Conservation (phyloP, 1,140 invertebrate genomes). For the Drepana arcuata region DNA sequence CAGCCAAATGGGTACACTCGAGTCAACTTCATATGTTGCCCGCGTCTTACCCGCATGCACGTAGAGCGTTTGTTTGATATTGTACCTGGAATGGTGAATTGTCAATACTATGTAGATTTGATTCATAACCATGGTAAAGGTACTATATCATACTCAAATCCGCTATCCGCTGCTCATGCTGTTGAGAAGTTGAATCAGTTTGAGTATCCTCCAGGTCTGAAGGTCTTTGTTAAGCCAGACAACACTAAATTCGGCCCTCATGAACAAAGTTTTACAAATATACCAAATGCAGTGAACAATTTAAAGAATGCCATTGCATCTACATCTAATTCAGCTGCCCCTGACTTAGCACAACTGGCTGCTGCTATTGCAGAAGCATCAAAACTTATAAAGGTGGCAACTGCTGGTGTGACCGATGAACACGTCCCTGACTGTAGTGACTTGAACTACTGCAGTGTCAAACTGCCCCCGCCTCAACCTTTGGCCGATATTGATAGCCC, state of each 20-base stretch:
- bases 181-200: constrained; percentile 44
- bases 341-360: constrained; percentile 43
- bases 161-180: constrained; percentile 44
- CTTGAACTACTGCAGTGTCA: constrained; percentile 72
- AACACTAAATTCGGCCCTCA: constrained; percentile 7
- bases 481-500: constrained; percentile 74
- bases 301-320: constrained; percentile 34
- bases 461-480: constrained; percentile 80
- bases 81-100: constrained; percentile 38
- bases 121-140: constrained; percentile 34
- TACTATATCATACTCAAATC: constrained; percentile 37
- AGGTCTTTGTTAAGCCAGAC: constrained; percentile 37
- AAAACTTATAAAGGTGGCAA: constrained; percentile 45
- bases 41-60: constrained; percentile 30
- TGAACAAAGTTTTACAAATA: constrained; percentile 25
- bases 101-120: constrained; percentile 33
- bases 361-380: constrained; percentile 52
- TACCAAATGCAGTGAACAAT: constrained; percentile 30
- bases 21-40: constrained; percentile 39
- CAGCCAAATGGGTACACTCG: constrained; percentile 24
- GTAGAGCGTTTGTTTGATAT: constrained; percentile 40
- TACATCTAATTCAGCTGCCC: constrained; percentile 22
- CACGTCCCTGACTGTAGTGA: constrained; percentile 29
- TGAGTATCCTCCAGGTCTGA: constrained; percentile 46
- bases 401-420: constrained; percentile 25